Evolutionary conservation across 2,113 vertebrate genomes (phyloP).

Genomic region (Bos indicus): DNA sequence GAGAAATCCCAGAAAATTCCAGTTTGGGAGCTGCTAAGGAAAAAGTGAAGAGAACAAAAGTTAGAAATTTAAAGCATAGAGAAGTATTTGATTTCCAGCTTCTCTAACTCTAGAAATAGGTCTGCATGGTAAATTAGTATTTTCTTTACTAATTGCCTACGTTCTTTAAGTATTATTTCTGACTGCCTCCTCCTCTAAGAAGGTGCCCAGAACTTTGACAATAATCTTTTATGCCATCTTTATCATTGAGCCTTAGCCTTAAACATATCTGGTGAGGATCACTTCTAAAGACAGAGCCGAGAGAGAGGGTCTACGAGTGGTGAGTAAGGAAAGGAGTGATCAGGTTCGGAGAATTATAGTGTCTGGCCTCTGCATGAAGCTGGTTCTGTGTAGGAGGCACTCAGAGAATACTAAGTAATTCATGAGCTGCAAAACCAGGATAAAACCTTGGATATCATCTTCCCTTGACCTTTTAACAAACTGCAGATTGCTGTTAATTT

Average conservation of each 20-base stretch:
- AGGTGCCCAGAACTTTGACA: not conserved
- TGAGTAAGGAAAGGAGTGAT: not conserved
- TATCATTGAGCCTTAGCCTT: not conserved
- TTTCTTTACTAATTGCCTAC: not conserved
- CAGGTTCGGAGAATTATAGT: not conserved
- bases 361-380: not conserved
- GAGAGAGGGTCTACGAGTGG: not conserved
- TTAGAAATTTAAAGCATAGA: not conserved
- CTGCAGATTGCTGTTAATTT: not conserved
- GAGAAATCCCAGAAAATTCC: not conserved
- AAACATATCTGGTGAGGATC: not conserved
- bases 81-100: not conserved
- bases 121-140: not conserved
- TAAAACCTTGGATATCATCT: not conserved
- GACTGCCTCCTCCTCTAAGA: not conserved
- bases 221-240: not conserved
- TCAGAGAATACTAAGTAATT: not conserved
- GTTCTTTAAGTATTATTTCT: not conserved
- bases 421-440: not conserved
- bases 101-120: not conserved
- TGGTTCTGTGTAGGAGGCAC: not conserved
- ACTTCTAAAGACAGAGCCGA: not conserved
- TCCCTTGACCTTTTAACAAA: not conserved
- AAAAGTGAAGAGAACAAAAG: not conserved
- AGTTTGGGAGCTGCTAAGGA: not conserved